Evolutionary conservation across 64 coral and sea anemone genomes (phyloP).

Genomic region (Montipora foliosa): DNA sequence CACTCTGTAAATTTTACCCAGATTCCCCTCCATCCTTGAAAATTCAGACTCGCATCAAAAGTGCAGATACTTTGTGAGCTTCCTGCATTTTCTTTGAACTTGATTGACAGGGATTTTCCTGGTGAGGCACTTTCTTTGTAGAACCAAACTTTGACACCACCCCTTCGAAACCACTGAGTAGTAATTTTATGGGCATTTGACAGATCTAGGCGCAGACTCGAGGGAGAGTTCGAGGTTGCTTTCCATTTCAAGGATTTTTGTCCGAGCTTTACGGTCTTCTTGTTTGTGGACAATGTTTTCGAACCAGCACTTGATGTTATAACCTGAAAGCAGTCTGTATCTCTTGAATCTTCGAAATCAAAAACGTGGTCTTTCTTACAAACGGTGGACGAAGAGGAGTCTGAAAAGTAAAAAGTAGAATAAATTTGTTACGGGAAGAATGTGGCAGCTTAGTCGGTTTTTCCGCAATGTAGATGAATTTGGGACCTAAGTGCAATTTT

Average conservation of each 20-base stretch:
- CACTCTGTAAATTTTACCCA: too few relatives aligned
- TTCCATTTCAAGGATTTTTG: not conserved
- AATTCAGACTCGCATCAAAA: too few relatives aligned
- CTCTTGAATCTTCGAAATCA: not conserved
- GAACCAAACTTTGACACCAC: not conserved
- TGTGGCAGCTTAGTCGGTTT: too few relatives aligned
- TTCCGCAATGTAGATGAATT: too few relatives aligned
- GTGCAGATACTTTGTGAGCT: too few relatives aligned
- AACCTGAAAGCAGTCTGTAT: not conserved
- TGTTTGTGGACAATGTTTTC: not conserved
- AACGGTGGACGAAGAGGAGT: not conserved
- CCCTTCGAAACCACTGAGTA: not conserved
- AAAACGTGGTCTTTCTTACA: not conserved
- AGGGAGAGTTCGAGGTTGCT: not conserved
- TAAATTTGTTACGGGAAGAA: not conserved
- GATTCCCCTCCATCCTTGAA: too few relatives aligned
- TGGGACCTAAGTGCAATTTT: too few relatives aligned
- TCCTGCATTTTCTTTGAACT: too few relatives aligned
- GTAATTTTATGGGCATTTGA: not conserved
- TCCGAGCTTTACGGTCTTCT: not conserved
- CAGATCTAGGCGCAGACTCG: not conserved
- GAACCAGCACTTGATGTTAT: not conserved
- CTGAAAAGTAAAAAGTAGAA: not conserved
- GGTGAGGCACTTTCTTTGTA: too few relatives aligned
- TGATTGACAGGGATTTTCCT: too few relatives aligned